phyloP scores from a whole-genome alignment of 1,140 invertebrate species.

The Akabosia matsudoensis region DNA sequence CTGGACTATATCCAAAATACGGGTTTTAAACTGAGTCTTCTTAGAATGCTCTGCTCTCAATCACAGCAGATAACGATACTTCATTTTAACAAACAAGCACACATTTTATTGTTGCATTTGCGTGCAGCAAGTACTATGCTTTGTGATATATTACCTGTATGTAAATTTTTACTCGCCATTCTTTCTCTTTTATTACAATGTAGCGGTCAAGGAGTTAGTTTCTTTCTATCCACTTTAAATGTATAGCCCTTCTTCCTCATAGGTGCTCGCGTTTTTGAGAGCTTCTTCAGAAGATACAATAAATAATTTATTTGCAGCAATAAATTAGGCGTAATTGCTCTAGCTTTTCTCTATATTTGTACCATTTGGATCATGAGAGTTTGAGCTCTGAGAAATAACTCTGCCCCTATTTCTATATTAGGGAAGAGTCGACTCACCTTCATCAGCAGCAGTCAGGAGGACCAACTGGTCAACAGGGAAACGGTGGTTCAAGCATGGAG shows the following conservation, averaged over 20 bases:
- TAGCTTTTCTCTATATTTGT: too few species aligned
- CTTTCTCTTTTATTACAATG: neutral
- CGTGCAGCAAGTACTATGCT: neutral
- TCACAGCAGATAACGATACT: neutral
- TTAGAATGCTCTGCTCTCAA: neutral
- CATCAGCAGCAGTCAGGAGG: conserved; percentile 25
- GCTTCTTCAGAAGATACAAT: neutral
- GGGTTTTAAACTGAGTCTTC: neutral
- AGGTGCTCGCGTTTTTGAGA: neutral
- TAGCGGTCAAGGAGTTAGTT: too few species aligned
- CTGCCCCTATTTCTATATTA: conserved; percentile 39
- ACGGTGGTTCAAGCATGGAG: conserved; percentile 22
- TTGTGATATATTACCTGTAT: neutral
- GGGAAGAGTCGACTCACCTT: conserved; percentile 26
- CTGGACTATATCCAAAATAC: neutral
- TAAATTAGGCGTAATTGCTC: conserved; percentile 40
- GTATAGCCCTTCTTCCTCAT: neutral
- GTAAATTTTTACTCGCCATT: neutral
- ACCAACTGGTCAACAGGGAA: neutral
- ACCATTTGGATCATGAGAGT: neutral
- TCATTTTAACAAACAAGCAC: neutral
- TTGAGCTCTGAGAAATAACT: neutral
- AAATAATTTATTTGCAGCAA: conserved; percentile 37
- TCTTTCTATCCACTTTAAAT: too few species aligned
- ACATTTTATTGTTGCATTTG: neutral